phyloP scores from a whole-genome alignment of 2,888 invertebrate genomes.

The Tetropium fuscum region DNA sequence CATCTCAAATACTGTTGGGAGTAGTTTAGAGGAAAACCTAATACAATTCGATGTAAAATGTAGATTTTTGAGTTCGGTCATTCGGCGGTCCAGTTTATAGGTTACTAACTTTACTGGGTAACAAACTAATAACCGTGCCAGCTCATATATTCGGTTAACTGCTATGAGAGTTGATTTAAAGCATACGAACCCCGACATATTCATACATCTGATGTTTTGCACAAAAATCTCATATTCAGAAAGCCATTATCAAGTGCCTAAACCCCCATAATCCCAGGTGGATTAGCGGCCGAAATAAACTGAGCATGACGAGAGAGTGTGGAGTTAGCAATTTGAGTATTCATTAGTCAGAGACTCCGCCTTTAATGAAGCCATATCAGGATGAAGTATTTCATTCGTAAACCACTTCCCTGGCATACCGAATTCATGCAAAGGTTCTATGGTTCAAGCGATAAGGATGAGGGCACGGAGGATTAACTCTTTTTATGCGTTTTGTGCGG shows the following conservation, averaged over 20 bases:
- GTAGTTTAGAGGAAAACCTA: too few species aligned
- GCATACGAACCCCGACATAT: too few species aligned
- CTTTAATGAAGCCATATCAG: constrained; percentile 20
- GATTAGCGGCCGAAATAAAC: constrained; percentile 29
- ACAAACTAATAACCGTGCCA: too few species aligned
- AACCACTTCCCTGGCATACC: constrained; percentile 35
- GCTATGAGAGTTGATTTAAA: too few species aligned
- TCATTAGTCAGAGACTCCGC: constrained; percentile 44
- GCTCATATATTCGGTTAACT: too few species aligned
- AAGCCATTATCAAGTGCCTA: constrained; percentile 26
- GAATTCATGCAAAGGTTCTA: constrained; percentile 21
- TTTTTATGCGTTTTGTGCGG: too few species aligned
- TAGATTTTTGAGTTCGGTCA: too few species aligned
- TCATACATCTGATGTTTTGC: too few species aligned
- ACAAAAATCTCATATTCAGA: constrained; percentile 24
- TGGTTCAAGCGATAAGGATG: constrained; percentile 6
- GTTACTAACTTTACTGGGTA: too few species aligned
- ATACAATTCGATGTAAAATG: too few species aligned
- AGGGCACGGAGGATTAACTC: not conserved
- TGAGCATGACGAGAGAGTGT: constrained; percentile 19
- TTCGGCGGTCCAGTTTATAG: too few species aligned
- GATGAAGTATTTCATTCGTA: constrained; percentile 28
- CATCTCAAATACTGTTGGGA: too few species aligned
- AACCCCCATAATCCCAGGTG: constrained; percentile 24
- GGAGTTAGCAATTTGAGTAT: constrained; percentile 49